Conservation (phyloP, 2,797 vertebrate species). For the Ispidina picta region DNA sequence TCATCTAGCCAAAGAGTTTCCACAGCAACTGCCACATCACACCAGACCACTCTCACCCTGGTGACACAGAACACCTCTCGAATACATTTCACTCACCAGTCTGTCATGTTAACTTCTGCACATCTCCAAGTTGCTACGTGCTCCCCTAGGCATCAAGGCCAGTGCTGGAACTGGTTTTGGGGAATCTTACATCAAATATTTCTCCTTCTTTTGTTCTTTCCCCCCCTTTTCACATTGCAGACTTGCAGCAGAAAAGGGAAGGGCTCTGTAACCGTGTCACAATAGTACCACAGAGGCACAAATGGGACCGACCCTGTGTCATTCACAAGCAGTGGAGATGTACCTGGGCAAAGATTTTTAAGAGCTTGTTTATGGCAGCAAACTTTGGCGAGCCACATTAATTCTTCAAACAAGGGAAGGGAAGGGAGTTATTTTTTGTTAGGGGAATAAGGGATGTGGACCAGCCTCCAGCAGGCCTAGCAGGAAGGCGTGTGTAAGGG, state of each 20-base stretch:
- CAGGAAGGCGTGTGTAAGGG: constrained; percentile 58
- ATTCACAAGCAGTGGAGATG: fast-evolving
- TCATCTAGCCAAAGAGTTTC: background rate
- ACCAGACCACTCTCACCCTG: background rate
- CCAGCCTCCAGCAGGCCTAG: constrained; percentile 58
- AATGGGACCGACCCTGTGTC: background rate
- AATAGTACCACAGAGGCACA: background rate
- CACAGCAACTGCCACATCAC: constrained; percentile 22
- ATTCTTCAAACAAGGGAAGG: constrained; percentile 25
- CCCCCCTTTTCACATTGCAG: background rate
- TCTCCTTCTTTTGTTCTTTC: background rate
- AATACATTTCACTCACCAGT: background rate
- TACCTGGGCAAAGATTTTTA: background rate
- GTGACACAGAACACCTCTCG: background rate
- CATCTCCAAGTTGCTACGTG: background rate
- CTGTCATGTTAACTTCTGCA: background rate
- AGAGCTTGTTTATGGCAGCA: background rate
- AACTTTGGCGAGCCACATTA: constrained; percentile 34
- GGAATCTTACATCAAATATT: background rate
- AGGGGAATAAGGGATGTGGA: constrained; percentile 43
- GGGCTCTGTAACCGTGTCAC: background rate
- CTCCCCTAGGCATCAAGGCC: background rate
- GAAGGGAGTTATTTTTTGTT: constrained; percentile 46
- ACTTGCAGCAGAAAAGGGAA: background rate
- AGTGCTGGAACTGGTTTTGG: background rate